Base-by-base conservation (phyloP, 2,797 vertebrate species). In the Catamblyrhynchus diadema region DNA sequence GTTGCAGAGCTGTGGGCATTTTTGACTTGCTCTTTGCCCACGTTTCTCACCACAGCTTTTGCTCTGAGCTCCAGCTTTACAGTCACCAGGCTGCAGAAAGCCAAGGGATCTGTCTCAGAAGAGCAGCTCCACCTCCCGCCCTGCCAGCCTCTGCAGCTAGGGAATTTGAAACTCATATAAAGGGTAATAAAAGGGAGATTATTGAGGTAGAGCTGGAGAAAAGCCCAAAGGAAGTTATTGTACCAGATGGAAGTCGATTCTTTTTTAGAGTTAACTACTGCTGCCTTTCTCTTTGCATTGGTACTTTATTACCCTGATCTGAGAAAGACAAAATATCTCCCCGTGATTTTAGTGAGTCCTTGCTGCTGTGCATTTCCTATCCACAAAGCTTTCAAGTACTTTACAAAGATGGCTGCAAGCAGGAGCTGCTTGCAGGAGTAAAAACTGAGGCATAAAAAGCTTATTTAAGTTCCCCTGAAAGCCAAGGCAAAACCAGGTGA, bases 101-200 rank as follows among this genome's bases (percentile, higher is more conserved):
- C 77, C 70, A 72, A 67, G 47, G 53, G 48, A 62, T 28, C 77
- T 54, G 57, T 86, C 79, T 94, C 89, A 86, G 77, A 79, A 93
- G 95, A 86, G 89, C 79, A 84, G 80, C 87, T 91, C 51, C 81
- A 75, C 72, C 32, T 92, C 3, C 1, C 22, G 59, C 82, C 57
- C 72, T 66, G 85, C 82, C 82, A 94, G 62, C 19, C 12, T 74
- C 45, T 62, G 73, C 70, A 84, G 89, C 80, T 62, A 73, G 89
- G 80, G 91, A 93, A 86, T 95, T 88, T 91, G 85, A 90, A 93
- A 93, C 94, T 93, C 86, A 81, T 85, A 92, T 60, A 77, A 93
- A 84, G 73, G 66, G 51, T 88, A 94, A 93, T 96, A 90, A 96
- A 95, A 79, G 80, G 80, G 66, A 96, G 94, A 94, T 91, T 96